A percentile compares a stretch with the other conserved stretches of the same genome.
phyloP scores from a whole-genome alignment of 2,888 invertebrate genomes.

The Eupeodes luniger region DNA sequence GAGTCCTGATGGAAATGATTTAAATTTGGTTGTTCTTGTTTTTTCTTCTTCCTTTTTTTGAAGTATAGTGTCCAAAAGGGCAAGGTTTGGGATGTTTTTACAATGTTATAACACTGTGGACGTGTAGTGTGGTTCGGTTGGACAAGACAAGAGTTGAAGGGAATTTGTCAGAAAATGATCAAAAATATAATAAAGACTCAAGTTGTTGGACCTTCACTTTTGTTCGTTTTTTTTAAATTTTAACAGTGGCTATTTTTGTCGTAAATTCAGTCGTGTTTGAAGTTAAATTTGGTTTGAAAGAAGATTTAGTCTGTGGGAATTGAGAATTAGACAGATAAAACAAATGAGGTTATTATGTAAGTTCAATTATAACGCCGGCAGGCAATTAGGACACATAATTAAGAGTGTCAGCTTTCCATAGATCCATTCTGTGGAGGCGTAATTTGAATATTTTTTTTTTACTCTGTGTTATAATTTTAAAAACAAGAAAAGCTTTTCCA shows the following conservation, averaged over 20 bases:
- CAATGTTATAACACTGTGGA: constrained; percentile 17
- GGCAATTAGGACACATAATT: not conserved
- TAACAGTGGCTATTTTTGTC: not conserved
- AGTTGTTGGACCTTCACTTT: not conserved
- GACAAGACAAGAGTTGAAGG: constrained; percentile 31
- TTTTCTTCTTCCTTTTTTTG: not conserved
- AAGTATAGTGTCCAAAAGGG: not conserved
- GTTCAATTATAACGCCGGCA: not conserved
- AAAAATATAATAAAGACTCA: constrained; percentile 24
- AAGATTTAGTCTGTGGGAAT: not conserved
- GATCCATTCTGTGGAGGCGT: not conserved
- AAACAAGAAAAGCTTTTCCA: constrained; percentile 43
- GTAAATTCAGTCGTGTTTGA: not conserved
- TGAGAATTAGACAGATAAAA: not conserved
- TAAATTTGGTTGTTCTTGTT: constrained; percentile 48
- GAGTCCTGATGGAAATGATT: constrained; percentile 68
- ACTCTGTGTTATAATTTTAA: not conserved
- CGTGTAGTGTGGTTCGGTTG: not conserved
- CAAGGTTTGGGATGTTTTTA: not conserved
- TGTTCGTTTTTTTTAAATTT: constrained; percentile 7
- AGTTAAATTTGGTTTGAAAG: not conserved
- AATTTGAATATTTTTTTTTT: not conserved
- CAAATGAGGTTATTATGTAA: not conserved
- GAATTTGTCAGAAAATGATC: constrained; percentile 52
- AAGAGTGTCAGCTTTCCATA: not conserved